Evolutionary conservation across 1,140 invertebrate genomes (phyloP), one percentile per base, ranked within the genome.

Genomic region (Leptinotarsa lineolata): DNA sequence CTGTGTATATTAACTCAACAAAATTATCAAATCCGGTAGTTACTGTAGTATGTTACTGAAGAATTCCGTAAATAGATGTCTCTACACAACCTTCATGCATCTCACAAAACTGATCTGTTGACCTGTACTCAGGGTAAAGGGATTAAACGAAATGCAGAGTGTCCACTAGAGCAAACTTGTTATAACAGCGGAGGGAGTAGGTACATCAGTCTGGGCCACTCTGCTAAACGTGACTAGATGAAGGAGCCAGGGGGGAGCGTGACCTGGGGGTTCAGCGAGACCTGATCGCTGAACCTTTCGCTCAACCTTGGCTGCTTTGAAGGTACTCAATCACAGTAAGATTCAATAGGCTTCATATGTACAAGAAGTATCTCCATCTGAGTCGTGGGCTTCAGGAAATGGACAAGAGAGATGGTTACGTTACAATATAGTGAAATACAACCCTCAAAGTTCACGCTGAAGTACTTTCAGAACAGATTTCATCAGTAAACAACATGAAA

Each of bases 201-300:
- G 75, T 80, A 80, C 75, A 81, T 82, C 81, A 82, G 81, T 82
- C 81, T 73, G 75, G 79, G 77, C 74, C 79, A 81, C 81, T 80
- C 79, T 81, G 81, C 63, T 75, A 74, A 54, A 76, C 71, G 74
- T 79, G 81, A 82, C 81, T 81, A 82, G 81, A 81, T 77, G 39
- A 79, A 77, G 76, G 71, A 77, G 76, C 72, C 74, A 59, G 65
- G 75, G 72, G 66, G 20, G 76, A 80, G 75, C 74, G 64, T 73
- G 78, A 81, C 78, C 76, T 79, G 74, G 68, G 68, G 72, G 64
- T 65, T 45, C 63, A 65, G 21, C 76, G 70, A 76, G 79, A 79
- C 79, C 80, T 81, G 73, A 74, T 60, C 73, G 73, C 70, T 69
- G 73, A 24, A 69, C 68, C 68, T 72, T 72, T 74, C 61, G 74